These are phyloP conservation scores for Anthopleura xanthogrammica DNA, from an alignment of 92 coral and sea anemone genomes.

Conservation along the genomic window DNA sequence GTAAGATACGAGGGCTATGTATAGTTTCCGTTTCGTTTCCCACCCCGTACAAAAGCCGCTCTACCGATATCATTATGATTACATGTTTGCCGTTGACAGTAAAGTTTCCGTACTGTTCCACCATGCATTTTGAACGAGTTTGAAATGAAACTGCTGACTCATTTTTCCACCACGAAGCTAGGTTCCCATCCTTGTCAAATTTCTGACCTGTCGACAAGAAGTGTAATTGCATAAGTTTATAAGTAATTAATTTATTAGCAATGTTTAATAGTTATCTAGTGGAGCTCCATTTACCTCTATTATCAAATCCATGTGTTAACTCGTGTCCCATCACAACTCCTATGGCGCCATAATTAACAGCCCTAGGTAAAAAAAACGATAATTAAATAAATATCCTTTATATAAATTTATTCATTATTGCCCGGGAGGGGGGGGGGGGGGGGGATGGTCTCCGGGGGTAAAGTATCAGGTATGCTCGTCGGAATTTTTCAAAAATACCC, in stretches of 20 bases:
- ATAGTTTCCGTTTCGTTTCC: too few species aligned
- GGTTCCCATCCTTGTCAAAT: slow-evolving; percentile 89
- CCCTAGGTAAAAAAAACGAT: slow-evolving; percentile 32
- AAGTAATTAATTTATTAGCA: too few species aligned
- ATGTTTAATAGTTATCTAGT: too few species aligned
- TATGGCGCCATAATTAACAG: slow-evolving; percentile 92
- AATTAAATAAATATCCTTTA: too few species aligned
- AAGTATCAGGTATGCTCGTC: too few species aligned
- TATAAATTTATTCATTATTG: too few species aligned
- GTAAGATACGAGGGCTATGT: too few species aligned
- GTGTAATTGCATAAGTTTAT: too few species aligned
- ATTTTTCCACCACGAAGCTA: slow-evolving; percentile 95
- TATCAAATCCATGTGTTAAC: slow-evolving; percentile 94
- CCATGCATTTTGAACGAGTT: slow-evolving; percentile 73
- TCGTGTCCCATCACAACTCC: slow-evolving; percentile 99
- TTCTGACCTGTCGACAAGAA: slow-evolving; percentile 56
- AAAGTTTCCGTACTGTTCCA: slow-evolving; percentile 86
- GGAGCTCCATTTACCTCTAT: slow-evolving; percentile 57
- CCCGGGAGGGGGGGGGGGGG: too few species aligned
- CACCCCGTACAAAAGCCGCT: too few species aligned
- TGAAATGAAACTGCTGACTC: slow-evolving; percentile 81
- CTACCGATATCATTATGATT: neutral
- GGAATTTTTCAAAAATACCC: too few species aligned
- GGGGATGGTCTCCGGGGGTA: too few species aligned
- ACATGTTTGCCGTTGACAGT: slow-evolving; percentile 61